phyloP scores from a whole-genome alignment of 2,797 vertebrate genomes.

The Acanthurus lineatus region DNA sequence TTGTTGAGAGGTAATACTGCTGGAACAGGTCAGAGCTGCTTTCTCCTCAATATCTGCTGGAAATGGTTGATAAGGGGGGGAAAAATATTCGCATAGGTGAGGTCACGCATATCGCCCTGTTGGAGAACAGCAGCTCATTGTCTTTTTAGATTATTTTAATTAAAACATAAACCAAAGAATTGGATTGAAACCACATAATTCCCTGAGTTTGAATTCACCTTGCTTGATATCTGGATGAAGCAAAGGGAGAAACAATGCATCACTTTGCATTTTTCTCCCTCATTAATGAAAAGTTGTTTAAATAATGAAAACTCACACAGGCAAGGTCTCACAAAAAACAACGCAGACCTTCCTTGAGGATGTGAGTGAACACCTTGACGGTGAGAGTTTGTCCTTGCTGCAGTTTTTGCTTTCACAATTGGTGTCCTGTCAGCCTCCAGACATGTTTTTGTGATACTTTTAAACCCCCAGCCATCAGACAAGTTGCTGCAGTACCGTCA shows the following conservation, averaged over 20 bases:
- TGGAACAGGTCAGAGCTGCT: constrained; percentile 34
- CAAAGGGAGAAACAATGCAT: background rate
- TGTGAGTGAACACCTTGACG: constrained; percentile 32
- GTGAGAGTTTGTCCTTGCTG: constrained; percentile 53
- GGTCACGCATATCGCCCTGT: background rate
- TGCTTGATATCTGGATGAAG: constrained; percentile 15
- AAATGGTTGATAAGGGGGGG: constrained; percentile 37
- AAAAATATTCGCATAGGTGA: constrained; percentile 2
- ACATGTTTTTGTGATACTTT: constrained; percentile 25
- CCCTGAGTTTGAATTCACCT: constrained; percentile 27
- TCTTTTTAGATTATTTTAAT: constrained; percentile 46
- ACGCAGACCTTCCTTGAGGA: constrained; percentile 39
- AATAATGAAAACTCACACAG: constrained; percentile 45
- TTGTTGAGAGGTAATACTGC: constrained; percentile 34
- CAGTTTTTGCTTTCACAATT: constrained; percentile 8
- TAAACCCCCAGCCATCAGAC: constrained; percentile 17
- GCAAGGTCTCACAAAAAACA: constrained; percentile 33
- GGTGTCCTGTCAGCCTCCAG: constrained; percentile 7
- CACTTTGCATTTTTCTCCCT: constrained; percentile 47
- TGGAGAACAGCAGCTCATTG: constrained; percentile 23
- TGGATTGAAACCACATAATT: constrained; percentile 14
- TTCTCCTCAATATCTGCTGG: constrained; percentile 31
- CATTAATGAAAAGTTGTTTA: constrained; percentile 35
- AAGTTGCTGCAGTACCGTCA: background rate
- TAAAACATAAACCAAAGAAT: constrained; percentile 31